Percentiles rank a stretch among this genome's conserved stretches.
phyloP scores from a whole-genome alignment of 2,113 vertebrate species.

The Megaceryle torquata region DNA sequence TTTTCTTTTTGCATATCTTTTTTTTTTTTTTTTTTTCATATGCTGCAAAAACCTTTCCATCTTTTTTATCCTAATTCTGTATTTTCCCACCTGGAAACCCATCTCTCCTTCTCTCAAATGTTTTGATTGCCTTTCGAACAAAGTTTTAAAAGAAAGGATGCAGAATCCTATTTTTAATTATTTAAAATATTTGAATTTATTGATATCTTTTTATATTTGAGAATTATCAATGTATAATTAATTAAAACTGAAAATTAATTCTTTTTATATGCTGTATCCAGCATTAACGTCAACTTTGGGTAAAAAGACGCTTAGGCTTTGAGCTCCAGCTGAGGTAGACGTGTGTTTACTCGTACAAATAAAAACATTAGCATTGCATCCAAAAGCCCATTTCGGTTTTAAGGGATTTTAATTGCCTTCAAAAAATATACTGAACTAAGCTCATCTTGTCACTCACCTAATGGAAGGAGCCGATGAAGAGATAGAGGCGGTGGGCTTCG shows the following conservation, averaged over 20 bases:
- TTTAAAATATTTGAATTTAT: no score
- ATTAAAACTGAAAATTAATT: no score
- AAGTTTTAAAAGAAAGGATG: slow-evolving; percentile 16
- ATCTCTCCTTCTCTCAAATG: not conserved
- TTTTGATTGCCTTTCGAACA: slow-evolving; percentile 32
- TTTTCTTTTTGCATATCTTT: not conserved
- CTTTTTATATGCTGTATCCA: not conserved
- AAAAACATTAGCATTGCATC: slow-evolving; percentile 57
- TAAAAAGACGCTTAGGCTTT: not conserved
- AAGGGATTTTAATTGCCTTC: slow-evolving; percentile 66
- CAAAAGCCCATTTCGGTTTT: slow-evolving; percentile 55
- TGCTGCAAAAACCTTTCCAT: not conserved
- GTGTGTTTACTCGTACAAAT: slow-evolving; percentile 55
- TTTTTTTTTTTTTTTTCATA: not conserved
- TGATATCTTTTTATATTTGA: no score
- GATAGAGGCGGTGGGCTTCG: slow-evolving; percentile 32
- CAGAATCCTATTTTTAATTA: not conserved
- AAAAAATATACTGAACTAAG: slow-evolving; percentile 46
- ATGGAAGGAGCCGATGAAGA: slow-evolving; percentile 64
- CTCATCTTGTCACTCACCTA: slow-evolving; percentile 53
- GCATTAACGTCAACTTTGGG: not conserved
- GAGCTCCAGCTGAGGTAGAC: slow-evolving; percentile 15
- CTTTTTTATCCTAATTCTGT: not conserved
- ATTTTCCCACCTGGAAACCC: not conserved
- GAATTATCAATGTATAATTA: no score